Evolutionary conservation across 1,140 invertebrate species (phyloP), one percentile per base, ranked within the genome.

Genomic region (Trichonephila clavipes): DNA sequence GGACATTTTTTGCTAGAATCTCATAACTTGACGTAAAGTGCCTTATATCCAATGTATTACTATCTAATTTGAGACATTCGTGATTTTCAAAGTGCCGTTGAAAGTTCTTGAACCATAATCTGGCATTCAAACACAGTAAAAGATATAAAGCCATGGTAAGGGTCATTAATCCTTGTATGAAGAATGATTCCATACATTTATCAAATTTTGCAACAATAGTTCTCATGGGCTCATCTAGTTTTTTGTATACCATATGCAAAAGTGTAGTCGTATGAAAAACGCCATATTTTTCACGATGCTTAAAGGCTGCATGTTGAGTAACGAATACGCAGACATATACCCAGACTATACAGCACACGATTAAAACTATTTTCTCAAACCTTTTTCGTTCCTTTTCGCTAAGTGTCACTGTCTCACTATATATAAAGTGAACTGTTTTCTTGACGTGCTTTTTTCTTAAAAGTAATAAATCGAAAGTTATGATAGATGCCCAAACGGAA

Each of bases 91-190:
- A 86, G 18, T 59, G 12, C 19, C 62, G 34, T 81, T 66, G 59
- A 81, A 93, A 93, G 18, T 81, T 62, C 28, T 82, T 87, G 64
- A 93, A 88, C 85, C 64, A 81, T 19, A 93, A 44, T 19, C 44
- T 93, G 4, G 58, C 24, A 81, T 88, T 93, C 16, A 77, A n/a
- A 58, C 92, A 81, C 0, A 93, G 8, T 2, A 93, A 8, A 0
- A 93, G n/a, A 59, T 93, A 93, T 3, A 93, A 82, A 44, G 59
- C 59, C 19, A 93, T 93, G 4, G 62, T 28, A 6, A 93, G 21
- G 12, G 92, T 72, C 28, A 93, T 62, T 8, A 58, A 40, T 24
- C 92, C 92, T 61, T 93, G 92, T 19, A 62, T 88, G 34, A 88
- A 88, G 18, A 93, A 93, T 0, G 66, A n/a, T 58, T 93, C 85